Evolutionary conservation across 2,797 vertebrate species (phyloP), one percentile per base, ranked within the genome.

Genomic region (Acipenser oxyrinchus): DNA sequence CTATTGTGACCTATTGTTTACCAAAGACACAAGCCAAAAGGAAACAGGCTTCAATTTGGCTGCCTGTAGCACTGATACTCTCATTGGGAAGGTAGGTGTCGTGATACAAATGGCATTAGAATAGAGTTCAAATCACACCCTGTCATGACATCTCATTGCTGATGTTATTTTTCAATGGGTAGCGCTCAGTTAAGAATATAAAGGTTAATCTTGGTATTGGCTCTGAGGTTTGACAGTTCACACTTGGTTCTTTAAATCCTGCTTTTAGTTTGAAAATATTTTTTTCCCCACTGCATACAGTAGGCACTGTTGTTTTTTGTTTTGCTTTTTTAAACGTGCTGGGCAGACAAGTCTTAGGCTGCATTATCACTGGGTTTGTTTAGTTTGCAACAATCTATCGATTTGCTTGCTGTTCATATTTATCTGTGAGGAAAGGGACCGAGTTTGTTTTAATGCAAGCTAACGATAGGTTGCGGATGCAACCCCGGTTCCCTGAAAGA

Each of bases 51-150:
- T 67, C 60, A 59, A 52, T 66, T 52, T 65, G 51, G 48, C 8
- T 60, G 62, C 48, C 10, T 50, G 53, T 7, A 60, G 59, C 37
- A n/a, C 11, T 58, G 70, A 37, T 49, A 69, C 51, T 67, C 63
- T 69, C 65, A 69, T 74, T 52, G 15, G 63, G 66, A 68, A 60
- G 66, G 18, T 48, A 62, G 64, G 63, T 67, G 70, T 68, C 66
- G 71, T 23, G 67, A 68, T 51, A 62, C 66, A 63, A 57, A 58
- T 1, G 58, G 66, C 49, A 52, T 66, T 59, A 64, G 12, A 65
- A 51, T 53, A 53, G 50, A 53, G 50, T 49, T 58, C 18, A 48
- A 60, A 68, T 65, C 65, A 37, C 63, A n/a, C 9, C 48, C 63
- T 52, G 63, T 69, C 64, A 60, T 62, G 49, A 66, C 48, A 62